A percentile compares a stretch with the other conserved stretches of the same genome.
Conservation (phyloP, 2,113 vertebrate genomes). For the Crotalus horridus region DNA sequence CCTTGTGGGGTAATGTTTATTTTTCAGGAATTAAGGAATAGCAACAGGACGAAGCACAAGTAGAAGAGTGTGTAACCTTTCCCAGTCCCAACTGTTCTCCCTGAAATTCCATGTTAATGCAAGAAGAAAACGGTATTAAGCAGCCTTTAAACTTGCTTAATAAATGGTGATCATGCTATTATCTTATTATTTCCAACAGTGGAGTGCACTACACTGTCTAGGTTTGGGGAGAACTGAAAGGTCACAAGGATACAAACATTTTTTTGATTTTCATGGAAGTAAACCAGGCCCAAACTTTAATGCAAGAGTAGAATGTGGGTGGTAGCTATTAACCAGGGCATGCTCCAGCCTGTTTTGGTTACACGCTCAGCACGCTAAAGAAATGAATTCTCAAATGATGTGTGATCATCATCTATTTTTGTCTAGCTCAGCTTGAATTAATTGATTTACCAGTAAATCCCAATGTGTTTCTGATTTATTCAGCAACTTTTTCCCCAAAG, state of each 20-base stretch:
- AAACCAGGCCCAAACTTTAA: background rate
- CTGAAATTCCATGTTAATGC: background rate
- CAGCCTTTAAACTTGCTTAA: background rate
- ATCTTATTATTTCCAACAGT: background rate
- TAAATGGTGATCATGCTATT: background rate
- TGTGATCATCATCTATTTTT: conserved; percentile 62
- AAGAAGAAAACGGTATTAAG: background rate
- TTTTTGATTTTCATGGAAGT: background rate
- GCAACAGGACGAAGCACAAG: background rate
- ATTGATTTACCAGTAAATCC: conserved; percentile 49
- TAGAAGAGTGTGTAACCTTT: background rate
- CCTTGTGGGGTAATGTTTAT: background rate
- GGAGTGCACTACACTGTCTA: background rate
- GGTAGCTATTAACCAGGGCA: background rate
- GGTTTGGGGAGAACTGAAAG: background rate
- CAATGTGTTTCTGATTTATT: conserved; percentile 53
- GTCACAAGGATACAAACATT: background rate
- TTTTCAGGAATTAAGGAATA: background rate
- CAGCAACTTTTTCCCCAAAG: conserved; percentile 41
- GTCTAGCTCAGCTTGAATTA: conserved; percentile 57
- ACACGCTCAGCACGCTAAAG: conserved; percentile 48
- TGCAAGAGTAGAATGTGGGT: background rate
- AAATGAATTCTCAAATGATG: conserved; percentile 61
- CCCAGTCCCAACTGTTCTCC: background rate
- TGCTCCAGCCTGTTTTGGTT: conserved; percentile 26